These are phyloP conservation scores for Drosophila borealis DNA, from an alignment of 2,888 invertebrate species.

Conservation along the genomic window DNA sequence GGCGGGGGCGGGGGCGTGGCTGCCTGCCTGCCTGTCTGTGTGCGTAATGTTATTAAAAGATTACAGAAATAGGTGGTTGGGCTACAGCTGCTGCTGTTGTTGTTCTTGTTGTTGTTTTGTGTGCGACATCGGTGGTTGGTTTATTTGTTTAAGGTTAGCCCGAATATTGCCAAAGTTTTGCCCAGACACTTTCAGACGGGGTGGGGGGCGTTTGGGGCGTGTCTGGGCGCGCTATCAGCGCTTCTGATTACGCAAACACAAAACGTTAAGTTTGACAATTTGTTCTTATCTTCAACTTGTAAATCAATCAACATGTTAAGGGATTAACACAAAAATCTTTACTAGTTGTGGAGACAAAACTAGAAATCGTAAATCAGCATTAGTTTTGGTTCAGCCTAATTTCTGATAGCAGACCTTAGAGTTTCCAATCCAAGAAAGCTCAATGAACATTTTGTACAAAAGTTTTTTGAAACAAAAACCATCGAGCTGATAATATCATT, in stretches of 20 bases:
- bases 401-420: no score
- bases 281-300: constrained; percentile 14
- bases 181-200: constrained; percentile 7
- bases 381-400: no score
- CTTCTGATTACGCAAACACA: neutral
- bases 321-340: constrained; percentile 4
- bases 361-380: no score
- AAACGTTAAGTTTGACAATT: constrained; percentile 8
- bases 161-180: constrained; percentile 62
- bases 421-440: no score
- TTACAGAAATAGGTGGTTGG: constrained; percentile 1
- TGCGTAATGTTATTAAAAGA: constrained; percentile 32
- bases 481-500: no score
- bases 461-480: no score
- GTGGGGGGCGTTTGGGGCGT: constrained; percentile 5
- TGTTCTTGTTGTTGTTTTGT: constrained; percentile 1
- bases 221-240: constrained; percentile 14
- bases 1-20: neutral
- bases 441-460: no score
- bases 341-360: neutral
- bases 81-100: constrained; percentile 8
- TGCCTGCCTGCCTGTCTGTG: no score
- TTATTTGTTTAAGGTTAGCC: constrained; percentile 62
- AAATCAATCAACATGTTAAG: constrained; percentile 11
- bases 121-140: constrained; percentile 57